Conservation (phyloP, 2,797 vertebrate genomes). For the Aratinga solstitialis region DNA sequence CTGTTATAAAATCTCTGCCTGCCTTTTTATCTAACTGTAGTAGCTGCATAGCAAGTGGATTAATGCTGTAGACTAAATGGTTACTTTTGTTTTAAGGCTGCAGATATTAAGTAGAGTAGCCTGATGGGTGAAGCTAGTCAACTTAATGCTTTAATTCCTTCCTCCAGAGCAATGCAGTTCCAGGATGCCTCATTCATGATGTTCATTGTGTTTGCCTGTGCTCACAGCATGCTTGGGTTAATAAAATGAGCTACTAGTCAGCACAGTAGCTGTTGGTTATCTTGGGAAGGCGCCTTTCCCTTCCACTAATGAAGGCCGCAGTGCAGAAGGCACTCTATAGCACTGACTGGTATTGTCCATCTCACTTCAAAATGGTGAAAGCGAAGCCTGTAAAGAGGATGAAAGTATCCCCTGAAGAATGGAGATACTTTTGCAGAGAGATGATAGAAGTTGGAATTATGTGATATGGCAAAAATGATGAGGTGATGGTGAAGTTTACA, state of each 20-base stretch:
- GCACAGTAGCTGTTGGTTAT: background rate
- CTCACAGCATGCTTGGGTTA: background rate
- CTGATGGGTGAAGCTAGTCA: background rate
- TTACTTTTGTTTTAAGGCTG: background rate
- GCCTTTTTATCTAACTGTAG: background rate
- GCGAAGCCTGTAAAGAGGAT: background rate
- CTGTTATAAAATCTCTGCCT: background rate
- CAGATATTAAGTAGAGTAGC: background rate
- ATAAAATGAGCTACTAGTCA: background rate
- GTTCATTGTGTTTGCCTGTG: background rate
- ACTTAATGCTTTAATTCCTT: fast-evolving
- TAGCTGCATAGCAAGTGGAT: background rate
- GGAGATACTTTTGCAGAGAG: background rate
- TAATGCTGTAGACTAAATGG: background rate
- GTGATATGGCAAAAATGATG: background rate
- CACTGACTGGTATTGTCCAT: background rate
- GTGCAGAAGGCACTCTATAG: background rate
- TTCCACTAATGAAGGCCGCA: background rate
- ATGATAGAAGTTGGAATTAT: background rate
- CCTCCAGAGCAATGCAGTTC: background rate
- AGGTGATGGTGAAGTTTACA: background rate
- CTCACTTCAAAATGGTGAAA: background rate
- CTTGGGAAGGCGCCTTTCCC: background rate
- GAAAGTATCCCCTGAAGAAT: background rate
- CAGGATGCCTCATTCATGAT: background rate